A percentile compares a stretch with the other conserved stretches of the same genome.
Evolutionary conservation across 2,797 vertebrate genomes (phyloP).

Genomic region (Uromys caudimaculatus): DNA sequence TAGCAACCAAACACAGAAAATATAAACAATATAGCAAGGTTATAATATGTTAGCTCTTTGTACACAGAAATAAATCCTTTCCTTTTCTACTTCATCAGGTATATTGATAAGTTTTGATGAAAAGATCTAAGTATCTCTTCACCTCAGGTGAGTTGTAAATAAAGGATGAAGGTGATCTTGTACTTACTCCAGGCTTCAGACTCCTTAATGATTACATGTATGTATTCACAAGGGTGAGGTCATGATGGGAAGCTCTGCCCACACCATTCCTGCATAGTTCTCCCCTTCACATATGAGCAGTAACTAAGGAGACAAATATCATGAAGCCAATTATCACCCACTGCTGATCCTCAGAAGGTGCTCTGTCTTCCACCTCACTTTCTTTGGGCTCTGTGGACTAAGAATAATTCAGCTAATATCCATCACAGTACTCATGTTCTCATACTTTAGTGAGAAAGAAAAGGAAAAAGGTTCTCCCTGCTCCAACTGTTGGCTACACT

Average conservation of each 20-base stretch:
- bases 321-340: neutral
- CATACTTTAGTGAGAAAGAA: neutral
- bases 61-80: conserved; percentile 9
- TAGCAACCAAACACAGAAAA: conserved; percentile 38
- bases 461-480: neutral
- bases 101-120: neutral
- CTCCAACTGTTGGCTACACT: neutral
- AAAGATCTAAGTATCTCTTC: conserved; percentile 21
- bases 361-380: neutral
- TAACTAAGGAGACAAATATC: neutral
- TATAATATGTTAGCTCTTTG: conserved; percentile 47
- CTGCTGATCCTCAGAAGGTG: neutral
- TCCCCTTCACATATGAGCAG: no score
- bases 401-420: neutral
- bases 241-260: neutral
- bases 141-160: neutral
- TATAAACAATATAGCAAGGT: neutral
- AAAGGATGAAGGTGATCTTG: neutral
- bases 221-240: neutral
- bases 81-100: neutral
- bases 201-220: neutral
- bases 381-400: neutral
- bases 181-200: neutral
- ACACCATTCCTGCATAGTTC: neutral
- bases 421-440: neutral